Base-by-base conservation (phyloP, 2,797 vertebrate genomes). In the Eulemur albifrons region DNA sequence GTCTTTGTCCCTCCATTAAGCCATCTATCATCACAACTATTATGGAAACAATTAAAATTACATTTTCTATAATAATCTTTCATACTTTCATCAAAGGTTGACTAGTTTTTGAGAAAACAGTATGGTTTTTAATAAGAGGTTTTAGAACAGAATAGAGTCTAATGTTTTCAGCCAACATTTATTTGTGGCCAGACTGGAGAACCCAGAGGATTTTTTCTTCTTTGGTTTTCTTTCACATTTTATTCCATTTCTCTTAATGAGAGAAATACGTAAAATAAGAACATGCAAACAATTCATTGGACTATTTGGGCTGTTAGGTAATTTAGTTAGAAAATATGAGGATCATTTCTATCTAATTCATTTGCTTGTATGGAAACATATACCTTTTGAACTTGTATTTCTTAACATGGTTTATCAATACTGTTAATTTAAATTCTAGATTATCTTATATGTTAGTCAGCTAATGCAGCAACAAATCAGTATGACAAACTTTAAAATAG, bases 401-500 rank as follows among this genome's bases (percentile, higher is more conserved):
- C 12, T 43, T 77, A 57, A 1, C 54, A 13, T 54, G 17, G 12
- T 93, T 90, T 94, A 57, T 84, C n/a, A 48, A 32, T 40, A 38
- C 13, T 95, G 27, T 57, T 77, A 38, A n/a, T 96, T 90, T 93
- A 70, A 94, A 87, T 88, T 80, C 35, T 94, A 83, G 50, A 61
- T 67, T 35, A 79, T 77, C 27, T 73, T 75, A 7, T 67, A 32
- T 63, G 38, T 90, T 88, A 69, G 11, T 95, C 43, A 90, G 23
- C 12, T 84, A 73, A 79, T 91, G 7, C 2, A 91, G 50, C 20
- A 94, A 27, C 67, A 87, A 45, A 67, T 7, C 23, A 45, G 20
- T 73, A 38, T 76, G 88, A 40, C n/a, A 69, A 83, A 94, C 23
- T 88, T 88, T 90, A 70, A 70, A 79, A 93, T 59, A 70, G n/a